phyloP scores from a whole-genome alignment of 2,113 vertebrate species.

The Tapirus terrestris region DNA sequence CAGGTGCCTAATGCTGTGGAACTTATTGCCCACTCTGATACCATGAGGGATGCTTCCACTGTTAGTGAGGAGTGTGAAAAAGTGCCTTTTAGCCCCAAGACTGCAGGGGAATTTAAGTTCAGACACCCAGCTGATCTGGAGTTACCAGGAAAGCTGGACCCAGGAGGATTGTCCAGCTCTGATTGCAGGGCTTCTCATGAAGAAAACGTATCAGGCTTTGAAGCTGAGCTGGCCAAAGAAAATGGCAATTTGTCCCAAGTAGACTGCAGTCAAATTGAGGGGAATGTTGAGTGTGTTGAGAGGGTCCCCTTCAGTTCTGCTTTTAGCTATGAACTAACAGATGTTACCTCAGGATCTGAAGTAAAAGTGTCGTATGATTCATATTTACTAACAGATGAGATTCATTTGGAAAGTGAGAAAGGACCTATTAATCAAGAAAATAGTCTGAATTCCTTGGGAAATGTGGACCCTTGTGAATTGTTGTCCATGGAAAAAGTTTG shows the following conservation, averaged over 20 bases:
- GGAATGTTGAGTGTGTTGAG: background rate
- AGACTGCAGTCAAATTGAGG: constrained; percentile 48
- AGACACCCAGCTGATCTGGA: constrained; percentile 13
- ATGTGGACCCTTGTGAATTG: constrained; percentile 68
- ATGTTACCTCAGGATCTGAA: constrained; percentile 46
- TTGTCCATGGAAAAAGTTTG: constrained; percentile 71
- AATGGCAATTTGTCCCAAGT: constrained; percentile 71
- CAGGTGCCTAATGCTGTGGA: constrained; percentile 83
- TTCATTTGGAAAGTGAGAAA: constrained; percentile 50
- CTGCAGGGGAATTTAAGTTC: background rate
- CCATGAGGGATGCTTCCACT: constrained; percentile 75
- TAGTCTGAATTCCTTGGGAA: constrained; percentile 60
- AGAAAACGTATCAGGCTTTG: constrained; percentile 46
- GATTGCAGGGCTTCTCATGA: constrained; percentile 31
- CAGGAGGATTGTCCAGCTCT: constrained; percentile 11
- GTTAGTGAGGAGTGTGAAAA: constrained; percentile 80
- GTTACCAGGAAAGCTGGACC: background rate
- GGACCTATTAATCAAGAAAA: constrained; percentile 35
- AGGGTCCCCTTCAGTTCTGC: background rate
- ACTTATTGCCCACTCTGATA: constrained; percentile 78
- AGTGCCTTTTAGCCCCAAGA: constrained; percentile 78
- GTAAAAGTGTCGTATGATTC: constrained; percentile 83
- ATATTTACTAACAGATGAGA: constrained; percentile 70
- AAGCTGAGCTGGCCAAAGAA: constrained; percentile 69
- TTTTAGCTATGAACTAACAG: constrained; percentile 60